These are phyloP conservation scores for Megaustenia siamemsis DNA, from an alignment of 2,888 invertebrate species.

Conservation along the genomic window DNA sequence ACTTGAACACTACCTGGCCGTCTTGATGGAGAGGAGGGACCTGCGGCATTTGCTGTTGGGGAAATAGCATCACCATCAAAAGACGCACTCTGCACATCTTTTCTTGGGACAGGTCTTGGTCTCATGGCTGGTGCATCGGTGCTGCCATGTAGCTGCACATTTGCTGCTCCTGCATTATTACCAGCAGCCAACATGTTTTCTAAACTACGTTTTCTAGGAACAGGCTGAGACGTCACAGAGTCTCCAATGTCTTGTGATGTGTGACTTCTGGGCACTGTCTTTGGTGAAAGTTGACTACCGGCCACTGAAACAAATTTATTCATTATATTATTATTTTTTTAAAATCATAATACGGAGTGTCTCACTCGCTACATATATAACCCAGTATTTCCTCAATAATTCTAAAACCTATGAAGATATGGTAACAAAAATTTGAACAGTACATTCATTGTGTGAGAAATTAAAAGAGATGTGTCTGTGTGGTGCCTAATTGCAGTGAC, in stretches of 20 bases:
- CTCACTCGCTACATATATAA: no score
- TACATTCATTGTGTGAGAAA: no score
- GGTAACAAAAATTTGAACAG: no score
- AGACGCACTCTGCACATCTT: slow-evolving; percentile 65
- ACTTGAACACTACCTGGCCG: slow-evolving; percentile 44
- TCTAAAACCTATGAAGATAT: no score
- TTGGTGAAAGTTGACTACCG: slow-evolving; percentile 55
- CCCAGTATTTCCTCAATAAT: no score
- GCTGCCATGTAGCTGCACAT: slow-evolving; percentile 39
- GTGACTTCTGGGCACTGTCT: slow-evolving; percentile 65
- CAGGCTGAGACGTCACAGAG: slow-evolving; percentile 13
- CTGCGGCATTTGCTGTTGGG: background rate
- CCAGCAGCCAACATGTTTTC: slow-evolving; percentile 14
- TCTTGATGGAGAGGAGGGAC: slow-evolving; percentile 27
- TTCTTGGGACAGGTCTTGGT: slow-evolving; percentile 65
- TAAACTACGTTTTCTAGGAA: slow-evolving; percentile 17
- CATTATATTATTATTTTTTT: no score
- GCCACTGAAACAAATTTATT: background rate
- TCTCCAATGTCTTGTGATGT: slow-evolving; percentile 64
- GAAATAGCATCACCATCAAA: slow-evolving; percentile 37
- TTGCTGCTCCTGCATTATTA: slow-evolving; percentile 14
- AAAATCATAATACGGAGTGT: no score
- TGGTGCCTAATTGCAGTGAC: no score
- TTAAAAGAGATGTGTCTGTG: no score
- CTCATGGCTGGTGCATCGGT: slow-evolving; percentile 41